Evolutionary conservation across 2,797 vertebrate species (phyloP).

Genomic region (Chelmon rostratus): DNA sequence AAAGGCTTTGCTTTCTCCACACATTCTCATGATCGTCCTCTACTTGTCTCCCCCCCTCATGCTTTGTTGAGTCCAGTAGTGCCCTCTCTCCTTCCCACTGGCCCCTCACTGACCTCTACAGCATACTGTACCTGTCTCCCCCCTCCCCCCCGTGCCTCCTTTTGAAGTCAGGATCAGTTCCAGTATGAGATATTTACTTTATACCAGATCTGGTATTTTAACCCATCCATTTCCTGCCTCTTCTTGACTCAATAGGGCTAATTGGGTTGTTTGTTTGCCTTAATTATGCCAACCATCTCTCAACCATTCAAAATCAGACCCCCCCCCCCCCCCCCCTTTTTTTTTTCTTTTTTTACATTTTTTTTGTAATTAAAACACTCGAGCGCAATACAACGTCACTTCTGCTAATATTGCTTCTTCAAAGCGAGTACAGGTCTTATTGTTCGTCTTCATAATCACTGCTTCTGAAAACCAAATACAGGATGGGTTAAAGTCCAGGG

Average conservation of each 20-base stretch:
- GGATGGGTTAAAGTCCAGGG: conserved; percentile 76
- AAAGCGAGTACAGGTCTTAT: conserved; percentile 41
- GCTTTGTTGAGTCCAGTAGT: conserved; percentile 44
- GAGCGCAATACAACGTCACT: conserved; percentile 53
- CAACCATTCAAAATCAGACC: conserved; percentile 32
- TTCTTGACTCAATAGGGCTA: conserved; percentile 75
- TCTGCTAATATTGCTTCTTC: conserved; percentile 46
- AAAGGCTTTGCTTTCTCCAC: conserved; percentile 83
- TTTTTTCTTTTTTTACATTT: not conserved
- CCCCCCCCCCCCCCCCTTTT: too few species aligned
- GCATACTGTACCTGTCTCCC: conserved; percentile 30
- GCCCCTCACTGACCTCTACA: conserved; percentile 41
- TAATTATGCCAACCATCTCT: conserved; percentile 70
- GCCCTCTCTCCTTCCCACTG: conserved; percentile 28
- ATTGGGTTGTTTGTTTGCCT: conserved; percentile 79
- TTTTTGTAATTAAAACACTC: conserved; percentile 13
- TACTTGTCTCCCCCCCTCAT: conserved; percentile 36
- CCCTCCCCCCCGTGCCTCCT: conserved; percentile 60
- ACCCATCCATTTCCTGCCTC: conserved; percentile 73
- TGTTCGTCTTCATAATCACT: conserved; percentile 66
- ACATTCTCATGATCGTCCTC: conserved; percentile 73
- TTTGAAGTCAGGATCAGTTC: conserved; percentile 68
- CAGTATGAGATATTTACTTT: conserved; percentile 50
- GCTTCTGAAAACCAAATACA: conserved; percentile 82
- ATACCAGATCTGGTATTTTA: conserved; percentile 69